A percentile compares a stretch with the other conserved stretches of the same genome.
These are phyloP conservation scores for Macropis europaea DNA, from an alignment of 2,888 invertebrate species.

Conservation along the genomic window DNA sequence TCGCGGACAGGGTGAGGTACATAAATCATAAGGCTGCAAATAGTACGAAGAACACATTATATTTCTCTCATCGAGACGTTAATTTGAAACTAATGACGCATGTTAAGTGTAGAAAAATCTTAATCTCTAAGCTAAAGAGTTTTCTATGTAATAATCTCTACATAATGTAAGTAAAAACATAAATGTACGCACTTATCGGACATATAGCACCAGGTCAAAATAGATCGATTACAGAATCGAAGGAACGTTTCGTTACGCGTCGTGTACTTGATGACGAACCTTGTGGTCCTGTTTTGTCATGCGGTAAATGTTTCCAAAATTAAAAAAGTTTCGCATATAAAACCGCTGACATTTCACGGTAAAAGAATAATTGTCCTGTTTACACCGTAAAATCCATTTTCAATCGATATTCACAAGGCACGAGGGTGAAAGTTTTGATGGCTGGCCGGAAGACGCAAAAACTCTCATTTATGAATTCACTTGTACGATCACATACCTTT, in stretches of 20 bases:
- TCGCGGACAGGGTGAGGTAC: constrained; percentile 13
- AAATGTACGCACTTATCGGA: not conserved
- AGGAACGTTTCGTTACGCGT: constrained; percentile 11
- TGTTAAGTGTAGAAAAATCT: constrained; percentile 29
- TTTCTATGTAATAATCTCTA: constrained; percentile 4
- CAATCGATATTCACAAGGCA: constrained; percentile 40
- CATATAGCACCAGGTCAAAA: constrained; percentile 36
- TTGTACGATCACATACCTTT: constrained; percentile 10
- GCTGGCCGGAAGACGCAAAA: constrained; percentile 38
- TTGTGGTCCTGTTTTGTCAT: too few species aligned
- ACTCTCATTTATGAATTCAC: constrained; percentile 11
- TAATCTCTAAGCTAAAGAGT: constrained; percentile 1
- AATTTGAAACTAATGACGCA: not conserved
- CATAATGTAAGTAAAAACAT: constrained; percentile 13
- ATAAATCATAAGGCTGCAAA: constrained; percentile 10
- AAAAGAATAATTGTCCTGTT: constrained; percentile 14
- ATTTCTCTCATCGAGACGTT: constrained; percentile 8
- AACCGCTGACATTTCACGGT: not conserved
- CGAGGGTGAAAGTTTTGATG: constrained; percentile 28
- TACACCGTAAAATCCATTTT: constrained; percentile 15
- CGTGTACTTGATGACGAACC: not conserved
- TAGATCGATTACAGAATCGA: constrained; percentile 3
- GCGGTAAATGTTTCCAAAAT: constrained; percentile 28
- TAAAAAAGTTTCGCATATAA: constrained; percentile 31
- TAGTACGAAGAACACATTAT: constrained; percentile 10